A percentile compares a stretch with the other conserved stretches of the same genome.
Evolutionary conservation across 2,797 vertebrate genomes (phyloP).

Genomic region (Enteromius viviparus): DNA sequence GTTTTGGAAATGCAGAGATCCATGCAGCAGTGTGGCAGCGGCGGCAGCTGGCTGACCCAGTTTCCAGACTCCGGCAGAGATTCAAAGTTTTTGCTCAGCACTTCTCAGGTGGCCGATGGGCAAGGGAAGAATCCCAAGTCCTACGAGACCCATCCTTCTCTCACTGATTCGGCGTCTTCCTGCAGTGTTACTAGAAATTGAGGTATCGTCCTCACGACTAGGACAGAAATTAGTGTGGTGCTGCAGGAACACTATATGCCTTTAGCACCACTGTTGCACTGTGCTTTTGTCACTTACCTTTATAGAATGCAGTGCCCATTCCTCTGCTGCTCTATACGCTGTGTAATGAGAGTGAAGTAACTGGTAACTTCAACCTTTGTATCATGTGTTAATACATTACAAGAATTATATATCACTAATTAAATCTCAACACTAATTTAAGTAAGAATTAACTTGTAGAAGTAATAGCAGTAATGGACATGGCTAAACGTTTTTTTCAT

Average conservation of each 20-base stretch:
- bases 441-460: not conserved
- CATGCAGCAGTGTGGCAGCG: conserved; percentile 43
- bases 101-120: conserved; percentile 51
- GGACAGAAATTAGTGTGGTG: not conserved
- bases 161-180: not conserved
- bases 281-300: conserved; percentile 1
- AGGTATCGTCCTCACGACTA: conserved; percentile 8
- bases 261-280: conserved; percentile 7
- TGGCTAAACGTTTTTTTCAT: not conserved
- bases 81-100: conserved; percentile 42
- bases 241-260: conserved; percentile 3
- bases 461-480: not conserved
- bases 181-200: not conserved
- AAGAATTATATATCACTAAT: not conserved
- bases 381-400: not conserved
- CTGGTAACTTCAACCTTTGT: not conserved
- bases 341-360: not conserved
- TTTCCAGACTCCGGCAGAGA: conserved; percentile 41
- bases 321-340: not conserved
- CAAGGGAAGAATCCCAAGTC: conserved; percentile 15
- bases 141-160: conserved; percentile 31
- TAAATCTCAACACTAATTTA: not conserved
- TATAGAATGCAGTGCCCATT: conserved; percentile 10
- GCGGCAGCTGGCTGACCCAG: conserved; percentile 62
- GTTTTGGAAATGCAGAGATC: conserved; percentile 13